Evolutionary conservation across 92 coral and sea anemone genomes (phyloP).

Genomic region (Zoanthus gigantus): DNA sequence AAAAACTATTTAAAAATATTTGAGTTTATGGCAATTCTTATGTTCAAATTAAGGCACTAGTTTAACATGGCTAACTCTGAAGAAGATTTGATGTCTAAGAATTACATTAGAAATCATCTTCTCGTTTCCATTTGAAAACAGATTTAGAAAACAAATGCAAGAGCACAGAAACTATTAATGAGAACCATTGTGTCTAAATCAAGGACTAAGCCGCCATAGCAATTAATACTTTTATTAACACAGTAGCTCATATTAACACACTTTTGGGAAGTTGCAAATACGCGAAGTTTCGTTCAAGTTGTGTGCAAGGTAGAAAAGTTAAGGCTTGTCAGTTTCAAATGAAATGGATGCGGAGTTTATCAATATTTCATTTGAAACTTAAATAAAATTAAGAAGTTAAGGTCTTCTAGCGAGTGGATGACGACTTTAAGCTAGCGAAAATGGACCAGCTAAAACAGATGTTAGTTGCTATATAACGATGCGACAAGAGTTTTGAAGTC

Average conservation of each 20-base stretch:
- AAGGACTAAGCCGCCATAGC: not conserved
- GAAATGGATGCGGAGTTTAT: not conserved
- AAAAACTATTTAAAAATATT: not conserved
- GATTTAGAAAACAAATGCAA: not conserved
- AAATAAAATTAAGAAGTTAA: not conserved
- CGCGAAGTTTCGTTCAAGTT: not conserved
- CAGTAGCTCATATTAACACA: not conserved
- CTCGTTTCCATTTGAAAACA: not conserved
- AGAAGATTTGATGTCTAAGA: not conserved
- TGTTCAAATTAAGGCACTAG: not conserved
- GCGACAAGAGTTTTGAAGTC: not conserved
- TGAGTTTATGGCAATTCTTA: not conserved
- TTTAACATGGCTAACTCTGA: not conserved
- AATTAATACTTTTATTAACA: not conserved
- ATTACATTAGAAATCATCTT: not conserved
- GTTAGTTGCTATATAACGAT: not conserved
- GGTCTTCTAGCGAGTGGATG: no score
- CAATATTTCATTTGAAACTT: not conserved
- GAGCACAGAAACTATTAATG: not conserved
- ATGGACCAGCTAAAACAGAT: slow-evolving; percentile 8
- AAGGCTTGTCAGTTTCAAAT: not conserved
- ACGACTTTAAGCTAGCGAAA: no score
- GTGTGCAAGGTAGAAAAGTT: not conserved
- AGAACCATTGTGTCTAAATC: not conserved
- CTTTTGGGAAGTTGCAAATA: not conserved